A percentile compares a stretch with the other conserved stretches of the same genome.
These are phyloP conservation scores for Oreohelix idahoensis DNA, from an alignment of 1,140 invertebrate species.

Conservation along the genomic window DNA sequence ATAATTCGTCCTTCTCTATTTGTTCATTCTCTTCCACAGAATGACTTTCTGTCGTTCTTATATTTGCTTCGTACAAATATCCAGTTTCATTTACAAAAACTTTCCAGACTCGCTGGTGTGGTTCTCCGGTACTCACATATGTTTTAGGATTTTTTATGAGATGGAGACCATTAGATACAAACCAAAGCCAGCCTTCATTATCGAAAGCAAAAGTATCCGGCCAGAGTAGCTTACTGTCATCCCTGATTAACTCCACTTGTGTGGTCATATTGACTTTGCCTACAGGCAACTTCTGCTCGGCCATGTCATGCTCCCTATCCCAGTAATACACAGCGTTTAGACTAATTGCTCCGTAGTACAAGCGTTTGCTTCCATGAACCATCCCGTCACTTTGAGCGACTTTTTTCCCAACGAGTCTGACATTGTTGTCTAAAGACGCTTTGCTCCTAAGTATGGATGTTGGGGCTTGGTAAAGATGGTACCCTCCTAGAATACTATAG, in stretches of 20 bases:
- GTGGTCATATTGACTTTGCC: background rate
- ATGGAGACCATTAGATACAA: slow-evolving; percentile 25
- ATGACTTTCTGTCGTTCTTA: background rate
- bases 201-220: slow-evolving; percentile 20
- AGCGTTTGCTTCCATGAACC: slow-evolving; percentile 39
- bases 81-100: background rate
- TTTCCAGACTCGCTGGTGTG: slow-evolving; percentile 5
- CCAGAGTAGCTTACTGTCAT: slow-evolving; percentile 21
- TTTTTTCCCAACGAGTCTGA: slow-evolving; percentile 43
- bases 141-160: background rate
- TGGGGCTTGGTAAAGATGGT: slow-evolving; percentile 38
- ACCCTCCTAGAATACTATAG: slow-evolving; percentile 47
- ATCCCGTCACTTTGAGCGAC: slow-evolving; percentile 45
- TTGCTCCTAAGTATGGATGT: slow-evolving; percentile 37
- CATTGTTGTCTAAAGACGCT: background rate
- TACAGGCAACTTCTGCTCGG: background rate
- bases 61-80: background rate
- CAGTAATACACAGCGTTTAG: slow-evolving; percentile 41
- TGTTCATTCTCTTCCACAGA: background rate
- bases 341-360: slow-evolving; percentile 49
- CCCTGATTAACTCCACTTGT: background rate
- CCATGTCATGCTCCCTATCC: slow-evolving; percentile 1
- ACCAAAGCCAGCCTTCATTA: slow-evolving; percentile 22
- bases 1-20: background rate
- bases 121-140: background rate